Base-by-base conservation (phyloP, 2,797 vertebrate species). In the Vespertilio murinus region DNA sequence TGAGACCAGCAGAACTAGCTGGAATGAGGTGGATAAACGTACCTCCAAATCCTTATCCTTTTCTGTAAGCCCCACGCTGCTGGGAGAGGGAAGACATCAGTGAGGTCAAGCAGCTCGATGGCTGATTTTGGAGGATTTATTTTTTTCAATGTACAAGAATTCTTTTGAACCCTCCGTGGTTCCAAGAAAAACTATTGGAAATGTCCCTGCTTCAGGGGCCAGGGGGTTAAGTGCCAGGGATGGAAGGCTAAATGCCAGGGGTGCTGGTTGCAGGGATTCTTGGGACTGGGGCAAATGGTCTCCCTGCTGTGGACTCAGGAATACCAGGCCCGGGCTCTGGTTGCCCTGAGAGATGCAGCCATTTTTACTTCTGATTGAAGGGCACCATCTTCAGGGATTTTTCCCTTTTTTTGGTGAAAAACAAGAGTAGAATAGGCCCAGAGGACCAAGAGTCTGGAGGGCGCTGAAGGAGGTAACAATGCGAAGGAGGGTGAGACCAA, bases 301-400 rank as follows among this genome's bases (percentile, higher is more conserved):
- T 97, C 88, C 97, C 97, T 64, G 96, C 97, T 95, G 96, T 33
- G 96, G 96, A 33, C 85, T 85, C 81, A 67, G 78, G 93, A 97
- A 97, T 97, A 88, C 96, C 96, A 96, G 88, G 88, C 56, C 74
- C 70, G 77, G 84, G 35, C 87, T 73, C 74, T 85, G 94, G 96
- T 97, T 97, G 96, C 96, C 96, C 96, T 95, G 91, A 97, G 97
- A 96, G 96, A 97, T 96, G 95, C 89, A 95, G 94, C 89, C 93
- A 80, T 94, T 95, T 95, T 96, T 77, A 94, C 95, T 97, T 93
- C 81, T 92, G 90, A 91, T 49, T n/a, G 49, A 91, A 96, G 93
- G 90, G 93, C 59, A 95, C 69, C 77, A 94, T 89, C 88, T 97
- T 97, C 93, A 77, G 93, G 86, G 90, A 90, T 88, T 96, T 94